A percentile compares a stretch with the other conserved stretches of the same genome.
These are phyloP conservation scores for Myotis pilosus DNA, from an alignment of 2,797 vertebrate species.

Conservation along the genomic window DNA sequence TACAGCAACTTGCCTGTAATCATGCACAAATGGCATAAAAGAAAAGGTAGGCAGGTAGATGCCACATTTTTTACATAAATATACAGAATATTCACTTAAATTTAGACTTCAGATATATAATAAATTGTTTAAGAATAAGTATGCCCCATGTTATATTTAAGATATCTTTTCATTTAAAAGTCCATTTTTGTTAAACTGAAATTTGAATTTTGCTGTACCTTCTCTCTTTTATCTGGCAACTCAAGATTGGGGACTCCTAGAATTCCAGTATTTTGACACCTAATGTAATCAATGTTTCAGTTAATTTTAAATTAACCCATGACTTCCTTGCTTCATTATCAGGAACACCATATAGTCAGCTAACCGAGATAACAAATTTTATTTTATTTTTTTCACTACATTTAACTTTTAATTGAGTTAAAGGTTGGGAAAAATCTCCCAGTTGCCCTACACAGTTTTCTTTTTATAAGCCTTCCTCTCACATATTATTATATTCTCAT, in stretches of 20 bases:
- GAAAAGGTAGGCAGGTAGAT: not conserved
- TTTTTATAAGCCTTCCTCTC: not conserved
- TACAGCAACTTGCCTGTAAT: not conserved
- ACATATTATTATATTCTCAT: not conserved
- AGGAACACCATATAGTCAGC: not conserved
- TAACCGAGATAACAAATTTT: not conserved
- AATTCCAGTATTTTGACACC: not conserved
- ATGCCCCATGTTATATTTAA: not conserved
- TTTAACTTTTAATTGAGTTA: not conserved
- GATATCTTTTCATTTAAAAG: not conserved
- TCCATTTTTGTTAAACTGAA: not conserved
- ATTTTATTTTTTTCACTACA: not conserved
- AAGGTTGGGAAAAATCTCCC: not conserved
- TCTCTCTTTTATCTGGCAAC: not conserved
- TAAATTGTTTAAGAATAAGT: not conserved
- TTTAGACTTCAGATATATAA: not conserved
- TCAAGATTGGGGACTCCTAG: not conserved
- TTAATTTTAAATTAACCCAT: not conserved
- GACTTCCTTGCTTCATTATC: not conserved
- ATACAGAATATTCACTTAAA: not conserved
- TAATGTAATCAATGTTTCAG: not conserved
- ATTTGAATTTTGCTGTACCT: not conserved
- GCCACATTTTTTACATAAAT: not conserved
- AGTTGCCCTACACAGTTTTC: not conserved
- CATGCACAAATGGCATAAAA: not conserved